These are phyloP conservation scores for Pseudopleuronectes americanus DNA, from an alignment of 2,797 vertebrate species.

Conservation along the genomic window DNA sequence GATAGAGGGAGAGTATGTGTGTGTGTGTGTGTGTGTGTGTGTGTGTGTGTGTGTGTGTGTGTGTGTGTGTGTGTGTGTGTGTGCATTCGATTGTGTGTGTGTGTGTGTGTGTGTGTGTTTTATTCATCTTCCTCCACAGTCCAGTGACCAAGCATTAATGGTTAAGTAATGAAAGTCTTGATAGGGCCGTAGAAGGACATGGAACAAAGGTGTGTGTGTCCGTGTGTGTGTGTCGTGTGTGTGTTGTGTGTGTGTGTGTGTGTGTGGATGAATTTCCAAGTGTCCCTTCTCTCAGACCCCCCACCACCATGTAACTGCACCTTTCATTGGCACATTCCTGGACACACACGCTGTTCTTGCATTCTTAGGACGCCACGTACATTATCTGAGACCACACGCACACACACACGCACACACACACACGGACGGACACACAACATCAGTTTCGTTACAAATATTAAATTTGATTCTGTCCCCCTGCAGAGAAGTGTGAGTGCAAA, in stretches of 20 bases:
- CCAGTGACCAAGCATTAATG: constrained; percentile 57
- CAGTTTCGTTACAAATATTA: constrained; percentile 50
- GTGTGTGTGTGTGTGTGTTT: constrained; percentile 5
- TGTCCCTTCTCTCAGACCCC: constrained; percentile 48
- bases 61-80: constrained; percentile 11
- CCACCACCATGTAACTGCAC: constrained; percentile 50
- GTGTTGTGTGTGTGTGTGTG: constrained; percentile 5
- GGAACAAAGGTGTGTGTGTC: constrained; percentile 50
- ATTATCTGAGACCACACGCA: constrained; percentile 53
- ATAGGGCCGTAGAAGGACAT: constrained; percentile 42
- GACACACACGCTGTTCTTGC: constrained; percentile 39
- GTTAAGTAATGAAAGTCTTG: constrained; percentile 64
- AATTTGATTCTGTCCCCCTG: constrained; percentile 67
- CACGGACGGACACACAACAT: constrained; percentile 46
- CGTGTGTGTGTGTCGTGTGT: constrained; percentile 20
- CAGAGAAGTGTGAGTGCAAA: constrained; percentile 98
- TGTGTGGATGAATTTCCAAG: constrained; percentile 23
- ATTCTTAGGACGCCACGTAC: constrained; percentile 61
- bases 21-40: constrained; percentile 28
- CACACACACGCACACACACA: constrained; percentile 40
- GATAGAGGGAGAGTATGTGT: constrained; percentile 16
- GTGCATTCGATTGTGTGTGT: too few species aligned
- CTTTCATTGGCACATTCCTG: constrained; percentile 73
- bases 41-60: constrained; percentile 21
- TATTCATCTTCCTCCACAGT: constrained; percentile 33